phyloP scores from a whole-genome alignment of 2,797 vertebrate genomes.

The Cossypha polioptera region DNA sequence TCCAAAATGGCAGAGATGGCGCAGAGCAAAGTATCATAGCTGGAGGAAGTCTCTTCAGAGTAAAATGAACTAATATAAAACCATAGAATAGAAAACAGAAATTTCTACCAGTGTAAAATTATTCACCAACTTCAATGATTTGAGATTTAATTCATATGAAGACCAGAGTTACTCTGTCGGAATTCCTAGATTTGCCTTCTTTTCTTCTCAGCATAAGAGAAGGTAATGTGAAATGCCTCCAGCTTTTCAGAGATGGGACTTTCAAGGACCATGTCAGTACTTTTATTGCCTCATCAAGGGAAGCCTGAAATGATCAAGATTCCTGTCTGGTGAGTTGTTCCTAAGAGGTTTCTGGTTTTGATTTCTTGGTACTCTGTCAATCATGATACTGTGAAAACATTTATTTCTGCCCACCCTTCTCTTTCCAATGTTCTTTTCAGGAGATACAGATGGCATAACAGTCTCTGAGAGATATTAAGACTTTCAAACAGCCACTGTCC shows the following conservation, averaged over 20 bases:
- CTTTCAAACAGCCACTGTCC: neutral
- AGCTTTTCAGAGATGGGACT: neutral
- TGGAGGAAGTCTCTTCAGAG: neutral
- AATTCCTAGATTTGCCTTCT: neutral
- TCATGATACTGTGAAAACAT: neutral
- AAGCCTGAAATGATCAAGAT: neutral
- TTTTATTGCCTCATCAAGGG: neutral
- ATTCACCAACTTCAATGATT: neutral
- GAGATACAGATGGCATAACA: neutral
- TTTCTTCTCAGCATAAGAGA: neutral
- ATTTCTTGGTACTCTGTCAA: neutral
- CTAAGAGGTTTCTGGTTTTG: neutral
- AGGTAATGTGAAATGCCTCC: neutral
- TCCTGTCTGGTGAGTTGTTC: neutral
- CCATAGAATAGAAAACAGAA: too few species aligned
- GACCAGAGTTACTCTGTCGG: neutral
- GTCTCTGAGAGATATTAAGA: neutral
- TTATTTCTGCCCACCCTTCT: neutral
- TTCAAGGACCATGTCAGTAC: neutral
- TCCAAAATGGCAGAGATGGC: neutral
- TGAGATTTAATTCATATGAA: neutral
- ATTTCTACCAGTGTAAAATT: neutral
- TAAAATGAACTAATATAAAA: neutral
- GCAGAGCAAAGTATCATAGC: neutral
- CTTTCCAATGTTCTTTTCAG: neutral